Evolutionary conservation across 2,888 invertebrate species (phyloP), one percentile per base, ranked within the genome.

Genomic region (Axea sp.): DNA sequence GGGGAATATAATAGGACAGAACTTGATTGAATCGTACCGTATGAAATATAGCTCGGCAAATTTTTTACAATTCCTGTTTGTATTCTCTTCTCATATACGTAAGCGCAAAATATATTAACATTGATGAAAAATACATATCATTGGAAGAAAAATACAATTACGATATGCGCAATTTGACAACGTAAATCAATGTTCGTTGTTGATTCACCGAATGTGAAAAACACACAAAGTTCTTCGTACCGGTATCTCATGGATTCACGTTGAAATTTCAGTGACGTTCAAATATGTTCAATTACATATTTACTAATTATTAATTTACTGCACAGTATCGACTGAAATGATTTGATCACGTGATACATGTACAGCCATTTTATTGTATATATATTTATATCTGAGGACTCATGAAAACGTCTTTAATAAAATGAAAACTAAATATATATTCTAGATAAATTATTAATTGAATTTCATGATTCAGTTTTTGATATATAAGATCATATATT

Each of bases 1-100:
- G 62, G 57, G 41, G 22, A 53, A 35, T 51, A 69, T 60, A 60
- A 51, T 43, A 35, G 60, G 45, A 60, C 53, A 53, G 51, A 15
- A 24, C 51, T 59, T 35, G 43, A 68, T 68, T 59, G 59, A 43
- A 68, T 43, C 12, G 51, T 41, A n/a, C 35, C 24, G 24, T 17
- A 37, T 19, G 65, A 45, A 68, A 67, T 59, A 68, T 37, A 68
- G 33, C 49, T 49, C 7, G 45, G 28, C 47, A 49, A 39, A 39
- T 39, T 57, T 57, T 57, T 47, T 43, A 41, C 53, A 53, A 43
- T 53, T 19, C 17, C 35, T 9, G 35, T 53, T 43, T 53, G 15
- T 14, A 12, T 47, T 60, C 9, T 8, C 19, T 22, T 51, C 26
- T 37, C 11, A 8, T 14, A 11, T 17, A 47, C 28, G 12, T 45